Evolutionary conservation across 2,797 vertebrate genomes (phyloP).

Genomic region (Tragelaphus oryx): DNA sequence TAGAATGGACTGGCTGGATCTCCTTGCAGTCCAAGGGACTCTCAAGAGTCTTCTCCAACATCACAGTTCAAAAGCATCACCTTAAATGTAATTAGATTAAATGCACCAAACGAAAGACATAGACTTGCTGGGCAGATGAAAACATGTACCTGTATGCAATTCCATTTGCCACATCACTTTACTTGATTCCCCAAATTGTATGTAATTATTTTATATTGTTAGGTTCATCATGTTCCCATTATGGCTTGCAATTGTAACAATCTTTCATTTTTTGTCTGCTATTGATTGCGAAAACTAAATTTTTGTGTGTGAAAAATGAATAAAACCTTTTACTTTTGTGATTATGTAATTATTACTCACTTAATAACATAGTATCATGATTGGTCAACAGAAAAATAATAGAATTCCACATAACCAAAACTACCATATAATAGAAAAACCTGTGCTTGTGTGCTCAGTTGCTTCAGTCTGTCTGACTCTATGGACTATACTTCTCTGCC

Average conservation of each 20-base stretch:
- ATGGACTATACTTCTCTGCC: neutral
- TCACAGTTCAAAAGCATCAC: neutral
- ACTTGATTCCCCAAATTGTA: neutral
- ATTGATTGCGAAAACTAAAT: rapidly evolving
- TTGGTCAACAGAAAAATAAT: neutral
- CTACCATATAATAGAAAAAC: neutral
- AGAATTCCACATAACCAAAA: neutral
- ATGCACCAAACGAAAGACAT: neutral
- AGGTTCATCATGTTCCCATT: neutral
- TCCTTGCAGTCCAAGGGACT: no score
- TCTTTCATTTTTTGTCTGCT: neutral
- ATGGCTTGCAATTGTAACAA: neutral
- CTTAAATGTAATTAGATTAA: neutral
- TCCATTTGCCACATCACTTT: neutral
- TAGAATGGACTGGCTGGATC: no score
- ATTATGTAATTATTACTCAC: neutral
- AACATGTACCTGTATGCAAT: neutral
- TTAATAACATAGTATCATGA: neutral
- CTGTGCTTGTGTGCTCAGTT: neutral
- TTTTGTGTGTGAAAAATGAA: neutral
- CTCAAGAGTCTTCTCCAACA: no score
- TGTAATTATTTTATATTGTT: neutral
- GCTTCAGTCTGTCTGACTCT: neutral
- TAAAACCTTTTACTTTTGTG: neutral
- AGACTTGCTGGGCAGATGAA: neutral